phyloP scores from a whole-genome alignment of 2,888 invertebrate genomes.

The Latheticus oryzae region DNA sequence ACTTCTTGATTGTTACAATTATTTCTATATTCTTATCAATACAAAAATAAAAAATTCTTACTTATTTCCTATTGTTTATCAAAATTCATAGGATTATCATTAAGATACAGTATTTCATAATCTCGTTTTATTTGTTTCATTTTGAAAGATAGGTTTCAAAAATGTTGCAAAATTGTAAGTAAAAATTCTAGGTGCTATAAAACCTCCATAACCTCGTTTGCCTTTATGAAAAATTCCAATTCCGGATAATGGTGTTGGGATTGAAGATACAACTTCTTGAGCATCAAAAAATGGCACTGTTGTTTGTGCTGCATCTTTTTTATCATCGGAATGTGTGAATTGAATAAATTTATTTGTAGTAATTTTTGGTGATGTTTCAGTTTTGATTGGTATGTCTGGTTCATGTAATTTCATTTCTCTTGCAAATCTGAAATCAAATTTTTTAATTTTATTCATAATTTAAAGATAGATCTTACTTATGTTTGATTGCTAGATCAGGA shows the following conservation, averaged over 20 bases:
- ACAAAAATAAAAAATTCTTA: too few relatives aligned
- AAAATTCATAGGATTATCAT: too few relatives aligned
- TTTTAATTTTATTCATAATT: background rate
- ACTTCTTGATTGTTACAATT: too few relatives aligned
- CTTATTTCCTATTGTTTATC: too few relatives aligned
- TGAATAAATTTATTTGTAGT: conserved; percentile 66
- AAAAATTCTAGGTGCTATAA: conserved; percentile 78
- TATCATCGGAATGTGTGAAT: conserved; percentile 73
- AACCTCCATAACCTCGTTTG: conserved; percentile 77
- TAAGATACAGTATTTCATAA: too few relatives aligned
- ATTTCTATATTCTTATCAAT: too few relatives aligned
- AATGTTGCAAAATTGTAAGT: conserved; percentile 80
- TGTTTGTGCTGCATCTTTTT: conserved; percentile 82
- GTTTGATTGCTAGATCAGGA: background rate
- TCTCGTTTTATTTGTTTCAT: too few relatives aligned
- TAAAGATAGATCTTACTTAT: conserved; percentile 1
- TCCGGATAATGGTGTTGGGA: conserved; percentile 77
- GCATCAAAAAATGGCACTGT: conserved; percentile 86
- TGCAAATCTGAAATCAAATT: conserved; percentile 66
- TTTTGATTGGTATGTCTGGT: conserved; percentile 76
- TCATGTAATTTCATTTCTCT: conserved; percentile 66
- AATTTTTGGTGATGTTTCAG: conserved; percentile 63
- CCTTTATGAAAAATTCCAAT: conserved; percentile 85
- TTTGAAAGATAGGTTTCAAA: conserved; percentile 67
- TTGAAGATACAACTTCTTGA: conserved; percentile 76